phyloP scores from a whole-genome alignment of 2,797 vertebrate genomes.

The Tamandua tetradactyla region DNA sequence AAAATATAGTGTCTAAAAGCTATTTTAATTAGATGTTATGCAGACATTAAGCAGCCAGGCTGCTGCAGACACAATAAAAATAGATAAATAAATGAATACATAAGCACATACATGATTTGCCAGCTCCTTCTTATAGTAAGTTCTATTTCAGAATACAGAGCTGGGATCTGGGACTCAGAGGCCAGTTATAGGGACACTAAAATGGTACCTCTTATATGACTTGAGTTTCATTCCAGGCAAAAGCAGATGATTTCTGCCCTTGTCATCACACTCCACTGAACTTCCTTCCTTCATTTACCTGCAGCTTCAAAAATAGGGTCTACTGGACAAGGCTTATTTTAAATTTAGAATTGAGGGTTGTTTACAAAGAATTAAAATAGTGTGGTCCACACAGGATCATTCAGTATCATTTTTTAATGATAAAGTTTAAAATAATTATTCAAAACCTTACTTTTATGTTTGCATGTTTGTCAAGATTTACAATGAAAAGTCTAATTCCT shows the following conservation, averaged over 20 bases:
- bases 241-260: not conserved
- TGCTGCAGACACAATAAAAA: conserved; percentile 64
- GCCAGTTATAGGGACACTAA: not conserved
- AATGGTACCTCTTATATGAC: not conserved
- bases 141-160: conserved; percentile 33
- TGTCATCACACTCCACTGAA: conserved; percentile 55
- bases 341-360: conserved; percentile 55
- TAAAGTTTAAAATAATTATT: conserved; percentile 30
- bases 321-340: conserved; percentile 63
- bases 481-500: not conserved
- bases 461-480: no score
- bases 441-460: not conserved
- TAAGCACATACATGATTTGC: not conserved
- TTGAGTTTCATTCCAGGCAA: conserved; percentile 29
- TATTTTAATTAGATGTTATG: conserved; percentile 72
- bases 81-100: conserved; percentile 32
- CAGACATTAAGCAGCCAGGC: conserved; percentile 47
- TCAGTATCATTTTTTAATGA: not conserved
- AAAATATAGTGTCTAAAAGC: conserved; percentile 79
- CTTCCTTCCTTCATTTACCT: conserved; percentile 60
- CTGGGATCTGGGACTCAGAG: not conserved
- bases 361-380: conserved; percentile 53
- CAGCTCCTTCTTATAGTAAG: not conserved
- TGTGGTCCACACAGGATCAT: not conserved
- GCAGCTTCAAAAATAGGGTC: conserved; percentile 60